Conservation (phyloP, 2,888 invertebrate species). For the Petrophora chlorosata region DNA sequence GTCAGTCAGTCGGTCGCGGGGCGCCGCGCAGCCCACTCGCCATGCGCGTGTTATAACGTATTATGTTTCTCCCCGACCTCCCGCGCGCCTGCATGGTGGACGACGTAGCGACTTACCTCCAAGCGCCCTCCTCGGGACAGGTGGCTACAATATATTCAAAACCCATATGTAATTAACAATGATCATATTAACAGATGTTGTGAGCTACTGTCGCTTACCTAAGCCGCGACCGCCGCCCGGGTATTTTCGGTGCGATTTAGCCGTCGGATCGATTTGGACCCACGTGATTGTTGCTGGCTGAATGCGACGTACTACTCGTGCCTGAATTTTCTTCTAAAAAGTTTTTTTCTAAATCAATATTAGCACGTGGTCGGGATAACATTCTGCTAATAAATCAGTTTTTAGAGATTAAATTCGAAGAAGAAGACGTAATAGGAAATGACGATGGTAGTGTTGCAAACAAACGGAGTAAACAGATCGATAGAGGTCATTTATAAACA, state of each 20-base stretch:
- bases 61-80: constrained; percentile 96
- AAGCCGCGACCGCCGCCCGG: constrained; percentile 77
- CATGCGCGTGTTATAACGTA: constrained; percentile 78
- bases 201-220: constrained; percentile 82
- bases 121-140: constrained; percentile 98
- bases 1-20: constrained; percentile 79
- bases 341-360: constrained; percentile 9
- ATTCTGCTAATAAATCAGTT: constrained; percentile 18
- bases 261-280: constrained; percentile 63
- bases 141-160: constrained; percentile 86
- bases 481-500: constrained; percentile 55
- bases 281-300: constrained; percentile 63
- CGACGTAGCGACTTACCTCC: constrained; percentile 97
- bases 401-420: constrained; percentile 19
- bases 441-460: constrained; percentile 52
- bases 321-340: constrained; percentile 39
- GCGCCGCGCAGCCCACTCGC: constrained; percentile 80
- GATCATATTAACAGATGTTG: constrained; percentile 84
- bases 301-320: constrained; percentile 42
- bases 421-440: constrained; percentile 36
- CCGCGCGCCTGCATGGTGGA: constrained; percentile 98
- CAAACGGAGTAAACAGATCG: constrained; percentile 77
- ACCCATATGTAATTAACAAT: constrained; percentile 84
- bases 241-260: constrained; percentile 79
- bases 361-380: constrained; percentile 22